Evolutionary conservation across 2,113 vertebrate genomes (phyloP), one percentile per base, ranked within the genome.

Genomic region (Bettongia penicillata): DNA sequence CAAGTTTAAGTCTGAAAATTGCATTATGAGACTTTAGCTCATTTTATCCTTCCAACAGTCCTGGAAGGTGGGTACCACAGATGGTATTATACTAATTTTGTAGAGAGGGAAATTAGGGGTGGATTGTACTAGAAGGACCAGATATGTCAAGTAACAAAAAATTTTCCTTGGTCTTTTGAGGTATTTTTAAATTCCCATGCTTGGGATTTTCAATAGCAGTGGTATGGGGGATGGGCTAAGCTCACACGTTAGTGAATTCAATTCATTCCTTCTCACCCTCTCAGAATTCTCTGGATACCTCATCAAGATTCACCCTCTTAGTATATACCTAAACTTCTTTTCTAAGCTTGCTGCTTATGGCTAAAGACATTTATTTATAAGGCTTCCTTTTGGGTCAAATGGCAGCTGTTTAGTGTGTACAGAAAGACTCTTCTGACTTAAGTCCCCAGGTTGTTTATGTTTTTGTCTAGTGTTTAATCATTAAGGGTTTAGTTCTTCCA

Each of bases 401-500:
- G 22, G 89, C 47, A 49, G 48, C 47, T 47, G 89, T 49, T 90
- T 26, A 10, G 8, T 90, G 23, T 47, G 24, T 47, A 5, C 23
- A 26, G 89, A 90, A 50, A 50, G 49, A 50, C 84, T 47, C 26
- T 49, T 90, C 48, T 10, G 47, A 24, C 48, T 49, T 49, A 49
- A 48, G 43, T 49, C 8, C 24, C 48, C 89, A 90, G 43, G 22
- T 28, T 48, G 89, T 90, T 90, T 90, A 90, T 90, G 26, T 49
- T 49, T 90, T 90, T 49, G 89, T 90, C 49, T 49, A 90, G 89
- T 90, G 24, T 90, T 90, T 90, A 90, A 90, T 90, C 89, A 90
- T 90, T 90, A 90, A 24, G 47, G 23, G 49, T 90, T 50, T 90
- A 90, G 10, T 47, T 90, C 49, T 50, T 90, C 24, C 48, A 49